Base-by-base conservation (phyloP, 2,888 invertebrate genomes). In the Drosophila robusta region DNA sequence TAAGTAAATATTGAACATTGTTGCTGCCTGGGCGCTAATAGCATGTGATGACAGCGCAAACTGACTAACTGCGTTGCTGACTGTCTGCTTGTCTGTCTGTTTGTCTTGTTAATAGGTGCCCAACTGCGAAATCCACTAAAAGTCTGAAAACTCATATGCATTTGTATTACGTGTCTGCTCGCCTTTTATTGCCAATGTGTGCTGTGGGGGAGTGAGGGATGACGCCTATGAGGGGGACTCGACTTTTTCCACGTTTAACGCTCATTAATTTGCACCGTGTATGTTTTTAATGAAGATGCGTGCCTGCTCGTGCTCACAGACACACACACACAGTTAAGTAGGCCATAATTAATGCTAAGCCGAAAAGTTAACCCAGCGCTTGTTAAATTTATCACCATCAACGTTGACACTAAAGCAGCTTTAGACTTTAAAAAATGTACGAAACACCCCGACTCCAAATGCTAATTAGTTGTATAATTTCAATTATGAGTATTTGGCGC, bases 221-320 rank as follows among this genome's bases (percentile, higher is more conserved):
- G 36, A 16, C 50, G 26, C 36, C 32, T 24, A 39, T 8, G 42
- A 26, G 26, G 26, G 26, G 26, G 1, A 26, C 38, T 18, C 26
- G 56, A 56, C 41, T 75, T 61, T 61, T 49, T 52, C 64, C 82
- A 87, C 82, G 81, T 69, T 87, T 72, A 75, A 68, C 63, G 68
- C 78, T 70, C 82, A 84, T 82, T 82, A 80, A 87, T 87, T 87
- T 84, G 68, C 87, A 68, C 66, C 80, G 54, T 87, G 81, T 80
- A 72, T 62, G 68, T 87, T 87, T 82, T 84, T 82, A 84, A 87
- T 87, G 84, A 84, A 75, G 81, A 75, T 72, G 70, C 71, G 83
- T 68, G 70, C 52, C 61, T 67, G 63, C 42, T 49, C 32, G n/a
- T n/a, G 16, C 29, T 34, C 22, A 38, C n/a, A 18, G 18, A 62